Conservation (phyloP, 2,888 invertebrate species). For the Spatulosminthurus flaviceps region DNA sequence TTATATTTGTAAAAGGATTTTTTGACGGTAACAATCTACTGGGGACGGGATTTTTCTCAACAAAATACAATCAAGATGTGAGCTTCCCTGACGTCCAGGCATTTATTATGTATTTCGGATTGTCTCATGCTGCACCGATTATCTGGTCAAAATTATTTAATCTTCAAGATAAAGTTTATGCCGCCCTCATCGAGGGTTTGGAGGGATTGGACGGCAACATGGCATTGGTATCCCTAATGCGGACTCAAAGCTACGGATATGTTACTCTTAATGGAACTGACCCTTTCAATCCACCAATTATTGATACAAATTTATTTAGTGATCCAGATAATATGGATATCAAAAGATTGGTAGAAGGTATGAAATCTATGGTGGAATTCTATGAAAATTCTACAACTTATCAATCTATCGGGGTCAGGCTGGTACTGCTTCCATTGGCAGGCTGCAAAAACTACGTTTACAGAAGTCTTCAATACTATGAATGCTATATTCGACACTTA, state of each 20-base stretch:
- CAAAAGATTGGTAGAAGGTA: not conserved
- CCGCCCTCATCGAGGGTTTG: not conserved
- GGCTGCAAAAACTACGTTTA: conserved; percentile 36
- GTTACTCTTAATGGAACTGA: conserved; percentile 34
- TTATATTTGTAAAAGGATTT: conserved; percentile 15
- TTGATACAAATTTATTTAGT: conserved; percentile 28
- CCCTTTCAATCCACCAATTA: conserved; percentile 19
- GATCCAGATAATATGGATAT: conserved; percentile 13
- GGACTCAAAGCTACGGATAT: conserved; percentile 13
- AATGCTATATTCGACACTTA: conserved; percentile 46
- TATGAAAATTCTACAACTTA: conserved; percentile 32
- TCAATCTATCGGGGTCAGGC: conserved; percentile 16
- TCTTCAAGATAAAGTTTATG: not conserved
- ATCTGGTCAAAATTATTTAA: conserved; percentile 31
- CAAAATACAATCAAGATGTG: conserved; percentile 30
- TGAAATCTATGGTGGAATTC: conserved; percentile 20
- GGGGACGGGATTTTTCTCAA: conserved; percentile 36
- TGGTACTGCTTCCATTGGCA: conserved; percentile 11
- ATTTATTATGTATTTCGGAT: conserved; percentile 19
- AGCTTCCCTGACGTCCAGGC: conserved; percentile 41
- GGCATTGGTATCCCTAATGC: conserved; percentile 21
- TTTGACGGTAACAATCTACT: conserved; percentile 38
- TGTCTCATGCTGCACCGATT: not conserved
- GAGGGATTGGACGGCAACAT: conserved; percentile 30
- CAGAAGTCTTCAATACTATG: conserved; percentile 35